phyloP scores from a whole-genome alignment of 2,888 invertebrate species.

The Pemphredon lugubris region DNA sequence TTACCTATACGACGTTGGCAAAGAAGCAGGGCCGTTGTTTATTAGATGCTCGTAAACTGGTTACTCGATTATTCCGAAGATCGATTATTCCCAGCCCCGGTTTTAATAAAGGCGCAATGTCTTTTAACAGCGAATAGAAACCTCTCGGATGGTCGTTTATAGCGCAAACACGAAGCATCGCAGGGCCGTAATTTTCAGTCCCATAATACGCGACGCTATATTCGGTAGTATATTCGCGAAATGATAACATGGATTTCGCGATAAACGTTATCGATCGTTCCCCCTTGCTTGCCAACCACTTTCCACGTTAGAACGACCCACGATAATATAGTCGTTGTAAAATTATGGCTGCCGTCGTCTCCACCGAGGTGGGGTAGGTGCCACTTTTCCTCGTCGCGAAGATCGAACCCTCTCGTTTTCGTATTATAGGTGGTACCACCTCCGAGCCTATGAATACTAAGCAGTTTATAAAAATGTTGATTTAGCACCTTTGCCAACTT shows the following conservation, averaged over 20 bases:
- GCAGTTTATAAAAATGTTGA: slow-evolving; percentile 81
- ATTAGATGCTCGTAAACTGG: too few species aligned
- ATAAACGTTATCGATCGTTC: slow-evolving; percentile 55
- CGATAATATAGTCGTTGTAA: slow-evolving; percentile 74
- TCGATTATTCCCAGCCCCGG: too few species aligned
- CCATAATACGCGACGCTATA: slow-evolving; percentile 5
- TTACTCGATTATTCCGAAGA: too few species aligned
- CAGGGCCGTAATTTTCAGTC: neutral
- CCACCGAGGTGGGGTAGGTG: slow-evolving; percentile 16
- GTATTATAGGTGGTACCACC: slow-evolving; percentile 69
- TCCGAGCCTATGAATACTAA: slow-evolving; percentile 79
- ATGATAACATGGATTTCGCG: slow-evolving; percentile 57
- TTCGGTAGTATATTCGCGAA: slow-evolving; percentile 33
- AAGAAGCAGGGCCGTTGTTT: too few species aligned
- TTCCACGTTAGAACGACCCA: slow-evolving; percentile 50
- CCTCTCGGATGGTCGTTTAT: too few species aligned
- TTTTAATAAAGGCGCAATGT: too few species aligned
- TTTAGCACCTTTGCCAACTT: slow-evolving; percentile 76
- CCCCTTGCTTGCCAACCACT: slow-evolving; percentile 29
- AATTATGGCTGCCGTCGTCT: slow-evolving; percentile 67
- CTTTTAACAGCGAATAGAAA: too few species aligned
- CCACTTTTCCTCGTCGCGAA: slow-evolving; percentile 41
- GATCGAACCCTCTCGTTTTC: slow-evolving; percentile 72
- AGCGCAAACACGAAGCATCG: slow-evolving; percentile 7
- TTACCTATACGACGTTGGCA: too few species aligned